Percentiles rank a stretch among this genome's conserved stretches.
These are phyloP conservation scores for Mallotus villosus DNA, from an alignment of 2,797 vertebrate species.

Conservation along the genomic window DNA sequence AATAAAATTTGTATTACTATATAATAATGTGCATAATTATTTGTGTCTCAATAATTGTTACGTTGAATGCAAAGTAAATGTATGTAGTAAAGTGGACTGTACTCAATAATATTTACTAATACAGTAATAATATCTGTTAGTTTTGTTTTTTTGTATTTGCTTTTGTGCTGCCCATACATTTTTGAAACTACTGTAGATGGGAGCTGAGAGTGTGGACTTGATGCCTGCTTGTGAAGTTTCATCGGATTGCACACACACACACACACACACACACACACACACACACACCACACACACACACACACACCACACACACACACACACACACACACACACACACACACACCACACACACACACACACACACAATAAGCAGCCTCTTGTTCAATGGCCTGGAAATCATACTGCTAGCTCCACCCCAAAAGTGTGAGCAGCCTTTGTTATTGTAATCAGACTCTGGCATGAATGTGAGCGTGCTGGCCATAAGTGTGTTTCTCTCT, in stretches of 20 bases:
- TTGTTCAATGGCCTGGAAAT: constrained; percentile 50
- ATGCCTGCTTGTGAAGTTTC: constrained; percentile 13
- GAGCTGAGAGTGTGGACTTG: constrained; percentile 1
- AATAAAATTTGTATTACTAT: too few relatives aligned
- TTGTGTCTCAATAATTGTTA: too few relatives aligned
- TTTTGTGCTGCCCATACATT: background rate
- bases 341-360: constrained; percentile 18
- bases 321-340: constrained; percentile 8
- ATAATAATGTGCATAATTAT: too few relatives aligned
- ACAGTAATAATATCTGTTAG: too few relatives aligned
- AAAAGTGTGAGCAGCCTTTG: constrained; percentile 59
- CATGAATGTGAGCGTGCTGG: constrained; percentile 13
- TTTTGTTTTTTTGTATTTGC: background rate
- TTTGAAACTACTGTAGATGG: background rate
- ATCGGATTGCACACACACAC: constrained; percentile 6
- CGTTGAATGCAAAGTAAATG: too few relatives aligned
- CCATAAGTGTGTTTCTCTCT: constrained; percentile 4
- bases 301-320: constrained; percentile 13
- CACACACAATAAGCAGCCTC: constrained; percentile 43
- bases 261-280: constrained; percentile 4
- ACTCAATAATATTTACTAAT: too few relatives aligned
- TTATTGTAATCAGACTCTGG: constrained; percentile 50
- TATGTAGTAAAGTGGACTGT: too few relatives aligned
- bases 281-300: constrained; percentile 2
- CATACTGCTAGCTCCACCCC: constrained; percentile 50